Evolutionary conservation across 2,888 invertebrate species (phyloP).

Genomic region (Amiota communis): DNA sequence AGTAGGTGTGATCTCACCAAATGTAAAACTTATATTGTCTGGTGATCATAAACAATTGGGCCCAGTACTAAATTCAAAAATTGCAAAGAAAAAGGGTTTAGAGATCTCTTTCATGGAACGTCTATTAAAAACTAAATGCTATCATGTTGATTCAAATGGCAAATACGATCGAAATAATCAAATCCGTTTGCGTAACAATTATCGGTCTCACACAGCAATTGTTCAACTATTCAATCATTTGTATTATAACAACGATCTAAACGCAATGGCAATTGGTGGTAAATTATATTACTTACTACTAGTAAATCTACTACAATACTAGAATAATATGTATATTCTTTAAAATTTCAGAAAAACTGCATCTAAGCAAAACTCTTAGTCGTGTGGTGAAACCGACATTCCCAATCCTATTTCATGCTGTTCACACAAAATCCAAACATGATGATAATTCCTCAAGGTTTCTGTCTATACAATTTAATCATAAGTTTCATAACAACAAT

Average conservation of each 20-base stretch:
- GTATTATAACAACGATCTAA: slow-evolving; percentile 81
- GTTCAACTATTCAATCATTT: slow-evolving; percentile 80
- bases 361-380: slow-evolving; percentile 66
- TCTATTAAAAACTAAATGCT: slow-evolving; percentile 76
- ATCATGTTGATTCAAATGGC: slow-evolving; percentile 49
- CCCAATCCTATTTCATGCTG: slow-evolving; percentile 77
- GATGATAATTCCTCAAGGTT: slow-evolving; percentile 55
- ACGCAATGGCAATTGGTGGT: slow-evolving; percentile 68
- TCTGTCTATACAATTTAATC: neutral
- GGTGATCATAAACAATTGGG: slow-evolving; percentile 85
- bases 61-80: slow-evolving; percentile 75
- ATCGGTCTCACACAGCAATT: slow-evolving; percentile 80
- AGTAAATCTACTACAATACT: too few relatives aligned
- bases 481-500: neutral
- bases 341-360: slow-evolving; percentile 50
- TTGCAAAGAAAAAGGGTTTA: slow-evolving; percentile 62
- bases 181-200: slow-evolving; percentile 84
- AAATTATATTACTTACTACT: neutral
- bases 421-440: slow-evolving; percentile 75
- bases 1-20: slow-evolving; percentile 65
- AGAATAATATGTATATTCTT: too few relatives aligned
- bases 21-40: slow-evolving; percentile 77
- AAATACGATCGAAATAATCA: slow-evolving; percentile 77
- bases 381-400: slow-evolving; percentile 73
- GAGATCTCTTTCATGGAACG: slow-evolving; percentile 80